Percentiles rank a stretch among this genome's conserved stretches.
Conservation (phyloP, 2,888 invertebrate genomes). For the Cyaniris semiargus region DNA sequence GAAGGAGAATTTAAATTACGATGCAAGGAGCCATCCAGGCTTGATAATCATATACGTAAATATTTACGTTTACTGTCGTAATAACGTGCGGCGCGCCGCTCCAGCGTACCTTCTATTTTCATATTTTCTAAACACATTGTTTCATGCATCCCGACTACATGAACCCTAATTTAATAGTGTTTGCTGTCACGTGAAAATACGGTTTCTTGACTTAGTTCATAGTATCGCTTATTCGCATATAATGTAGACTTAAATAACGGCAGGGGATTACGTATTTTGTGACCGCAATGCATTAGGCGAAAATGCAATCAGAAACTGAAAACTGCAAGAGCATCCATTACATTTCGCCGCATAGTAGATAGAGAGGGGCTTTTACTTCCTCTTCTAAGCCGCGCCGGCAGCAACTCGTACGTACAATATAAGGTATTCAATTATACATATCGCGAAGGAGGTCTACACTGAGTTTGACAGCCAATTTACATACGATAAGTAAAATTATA, state of each 20-base stretch:
- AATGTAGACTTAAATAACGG: too few relatives aligned
- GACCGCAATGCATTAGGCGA: too few relatives aligned
- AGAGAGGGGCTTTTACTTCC: background rate
- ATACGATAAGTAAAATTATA: conserved; percentile 13
- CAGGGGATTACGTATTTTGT: too few relatives aligned
- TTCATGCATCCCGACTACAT: background rate
- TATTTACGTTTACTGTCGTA: conserved; percentile 11
- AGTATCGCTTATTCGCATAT: background rate
- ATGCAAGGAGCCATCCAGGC: conserved; percentile 7
- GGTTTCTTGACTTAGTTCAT: background rate
- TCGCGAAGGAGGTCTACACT: background rate
- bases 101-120: conserved; percentile 3
- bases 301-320: background rate
- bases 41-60: conserved; percentile 17
- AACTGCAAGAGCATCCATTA: too few relatives aligned
- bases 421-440: background rate
- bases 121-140: conserved; percentile 16
- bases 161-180: conserved; percentile 5
- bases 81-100: background rate
- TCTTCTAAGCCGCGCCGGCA: background rate
- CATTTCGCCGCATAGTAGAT: background rate
- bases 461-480: conserved; percentile 8
- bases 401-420: background rate
- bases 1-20: background rate
- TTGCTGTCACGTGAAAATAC: background rate